Base-by-base conservation (phyloP, 1,140 invertebrate species). In the Orussus abietinus region DNA sequence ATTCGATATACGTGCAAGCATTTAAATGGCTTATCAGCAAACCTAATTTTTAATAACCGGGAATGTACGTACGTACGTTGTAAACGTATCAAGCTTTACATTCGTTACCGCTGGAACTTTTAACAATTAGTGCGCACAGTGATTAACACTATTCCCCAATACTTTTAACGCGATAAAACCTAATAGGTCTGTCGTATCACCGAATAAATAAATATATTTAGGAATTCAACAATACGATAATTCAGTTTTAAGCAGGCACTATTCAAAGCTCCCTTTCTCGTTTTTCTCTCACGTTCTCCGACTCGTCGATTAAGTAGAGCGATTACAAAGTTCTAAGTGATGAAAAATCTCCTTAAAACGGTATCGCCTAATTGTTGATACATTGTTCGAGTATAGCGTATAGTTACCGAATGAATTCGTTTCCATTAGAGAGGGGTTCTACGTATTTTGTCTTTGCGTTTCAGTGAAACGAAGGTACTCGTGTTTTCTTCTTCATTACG, bases 191-290 rank as follows among this genome's bases (percentile, higher is more conserved):
- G n/a, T n/a, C n/a, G n/a, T n/a, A n/a, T n/a, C n/a, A n/a, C n/a
- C n/a, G n/a, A n/a, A n/a, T n/a, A n/a, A n/a, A n/a, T n/a, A n/a
- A 20, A 17, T 36, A 12, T 36, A 12, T 19, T 11, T 9, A 10
- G 11, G 9, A 15, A 11, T 33, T 14, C 9, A 12, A 33, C n/a
- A 12, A 11, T 12, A 12, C 31, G 31, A 14, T 33, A 14, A 11
- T 35, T 36, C 4, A 12, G 21, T 60, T 44, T 61, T 57, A 69
- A 70, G 65, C 65, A 72, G 66, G 69, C 65, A 72, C 65, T 70
- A 68, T 68, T 68, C 58, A 63, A 72, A 72, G 64, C 66, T 70
- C 58, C 55, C 58, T 60, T 54, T 49, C 54, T 53, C 62, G 13
- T 32, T 7, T 10, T 32, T 7, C 4, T 32, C 12, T 14, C 6